A percentile compares a stretch with the other conserved stretches of the same genome.
These are phyloP conservation scores for Tridacna crocea DNA, from an alignment of 2,888 invertebrate species.

Conservation along the genomic window DNA sequence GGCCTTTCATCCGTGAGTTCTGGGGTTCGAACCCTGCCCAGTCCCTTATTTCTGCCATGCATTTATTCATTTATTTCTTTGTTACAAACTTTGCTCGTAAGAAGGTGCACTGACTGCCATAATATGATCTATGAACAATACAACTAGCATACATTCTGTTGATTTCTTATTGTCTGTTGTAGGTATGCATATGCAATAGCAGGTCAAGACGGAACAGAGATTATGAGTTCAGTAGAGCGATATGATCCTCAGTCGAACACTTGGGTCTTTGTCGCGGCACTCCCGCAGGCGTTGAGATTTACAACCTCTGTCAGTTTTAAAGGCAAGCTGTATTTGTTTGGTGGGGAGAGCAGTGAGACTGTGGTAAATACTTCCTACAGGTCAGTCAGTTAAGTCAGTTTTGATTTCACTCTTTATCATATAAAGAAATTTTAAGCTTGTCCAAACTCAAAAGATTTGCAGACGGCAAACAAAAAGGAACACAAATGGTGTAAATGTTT, in stretches of 20 bases:
- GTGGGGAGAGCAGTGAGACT: constrained; percentile 77
- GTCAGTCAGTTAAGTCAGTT: constrained; percentile 38
- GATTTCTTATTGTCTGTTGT: background rate
- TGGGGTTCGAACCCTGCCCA: too few relatives aligned
- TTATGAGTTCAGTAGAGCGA: constrained; percentile 85
- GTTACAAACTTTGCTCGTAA: too few relatives aligned
- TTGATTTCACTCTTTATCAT: background rate
- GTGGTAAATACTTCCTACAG: constrained; percentile 74
- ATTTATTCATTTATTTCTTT: too few relatives aligned
- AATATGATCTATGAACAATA: too few relatives aligned
- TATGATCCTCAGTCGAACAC: constrained; percentile 85
- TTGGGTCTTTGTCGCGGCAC: constrained; percentile 84
- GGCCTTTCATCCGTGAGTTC: too few relatives aligned
- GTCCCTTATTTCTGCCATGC: too few relatives aligned
- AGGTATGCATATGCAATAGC: constrained; percentile 85
- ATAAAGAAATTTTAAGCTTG: background rate
- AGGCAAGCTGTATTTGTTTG: constrained; percentile 82
- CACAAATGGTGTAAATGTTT: too few relatives aligned
- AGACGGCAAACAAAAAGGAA: too few relatives aligned
- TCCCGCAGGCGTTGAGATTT: constrained; percentile 79
- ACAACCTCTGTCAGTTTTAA: constrained; percentile 77
- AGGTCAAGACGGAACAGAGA: constrained; percentile 85
- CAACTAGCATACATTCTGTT: background rate
- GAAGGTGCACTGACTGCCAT: too few relatives aligned
- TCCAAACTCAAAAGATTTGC: too few relatives aligned